phyloP scores from a whole-genome alignment of 2,797 vertebrate genomes.

The Spea hammondii region DNA sequence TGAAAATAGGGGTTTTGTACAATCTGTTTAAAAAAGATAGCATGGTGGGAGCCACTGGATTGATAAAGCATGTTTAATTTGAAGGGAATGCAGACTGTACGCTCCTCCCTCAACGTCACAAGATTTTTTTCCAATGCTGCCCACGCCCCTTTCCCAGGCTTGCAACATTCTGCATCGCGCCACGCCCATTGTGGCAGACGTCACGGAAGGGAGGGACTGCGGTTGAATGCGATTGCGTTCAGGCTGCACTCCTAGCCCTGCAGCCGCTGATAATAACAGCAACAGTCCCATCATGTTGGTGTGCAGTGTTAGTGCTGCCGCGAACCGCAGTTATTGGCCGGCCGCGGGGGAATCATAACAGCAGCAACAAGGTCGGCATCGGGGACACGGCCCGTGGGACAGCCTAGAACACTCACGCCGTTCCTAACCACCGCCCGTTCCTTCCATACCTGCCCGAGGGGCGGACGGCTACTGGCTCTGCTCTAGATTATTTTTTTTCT shows the following conservation, averaged over 20 bases:
- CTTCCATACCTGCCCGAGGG: not conserved
- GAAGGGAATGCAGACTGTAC: not conserved
- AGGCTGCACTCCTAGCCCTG: conserved; percentile 13
- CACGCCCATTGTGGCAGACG: conserved; percentile 1
- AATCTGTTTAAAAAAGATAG: too few relatives aligned
- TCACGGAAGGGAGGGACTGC: conserved; percentile 34
- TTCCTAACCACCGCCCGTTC: not conserved
- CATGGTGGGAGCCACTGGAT: not conserved
- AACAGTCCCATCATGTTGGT: conserved; percentile 38
- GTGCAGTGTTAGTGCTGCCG: conserved; percentile 17
- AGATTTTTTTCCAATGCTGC: not conserved
- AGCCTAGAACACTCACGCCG: not conserved
- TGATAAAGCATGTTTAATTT: conserved; percentile 20
- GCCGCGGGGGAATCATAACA: conserved; percentile 7
- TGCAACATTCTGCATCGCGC: not conserved
- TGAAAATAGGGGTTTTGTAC: too few relatives aligned
- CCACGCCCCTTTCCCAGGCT: conserved; percentile 20
- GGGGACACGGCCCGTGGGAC: not conserved
- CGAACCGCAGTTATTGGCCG: not conserved
- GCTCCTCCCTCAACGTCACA: not conserved
- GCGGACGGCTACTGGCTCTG: not conserved
- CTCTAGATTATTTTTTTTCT: not conserved
- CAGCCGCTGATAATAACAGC: conserved; percentile 33
- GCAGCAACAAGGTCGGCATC: not conserved
- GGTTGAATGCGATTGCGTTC: conserved; percentile 28